Percentiles rank a stretch among this genome's conserved stretches.
Evolutionary conservation across 2,113 vertebrate species (phyloP).

Genomic region (Pseudorhombus dupliciocellatus): DNA sequence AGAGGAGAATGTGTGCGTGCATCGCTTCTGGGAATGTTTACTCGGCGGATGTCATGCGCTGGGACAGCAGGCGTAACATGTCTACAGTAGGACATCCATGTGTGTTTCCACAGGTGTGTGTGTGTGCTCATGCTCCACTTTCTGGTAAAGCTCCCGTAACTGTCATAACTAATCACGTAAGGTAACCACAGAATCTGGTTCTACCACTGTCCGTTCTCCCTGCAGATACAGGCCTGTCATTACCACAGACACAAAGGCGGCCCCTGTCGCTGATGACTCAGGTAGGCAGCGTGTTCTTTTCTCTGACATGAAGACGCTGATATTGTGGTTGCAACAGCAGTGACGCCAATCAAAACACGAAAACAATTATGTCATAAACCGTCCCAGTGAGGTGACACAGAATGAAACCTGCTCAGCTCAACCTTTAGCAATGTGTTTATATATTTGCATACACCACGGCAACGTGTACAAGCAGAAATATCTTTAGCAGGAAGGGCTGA

Average conservation of each 20-base stretch:
- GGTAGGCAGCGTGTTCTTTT: neutral
- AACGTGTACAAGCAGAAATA: no score
- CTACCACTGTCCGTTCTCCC: slow-evolving; percentile 48
- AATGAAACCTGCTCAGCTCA: neutral
- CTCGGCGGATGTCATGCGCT: slow-evolving; percentile 3
- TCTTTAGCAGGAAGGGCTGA: slow-evolving; percentile 8
- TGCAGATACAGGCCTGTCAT: slow-evolving; percentile 33
- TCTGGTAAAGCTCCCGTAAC: slow-evolving; percentile 38
- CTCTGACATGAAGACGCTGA: slow-evolving; percentile 12
- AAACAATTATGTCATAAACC: neutral
- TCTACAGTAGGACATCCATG: neutral
- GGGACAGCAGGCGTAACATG: slow-evolving; percentile 4
- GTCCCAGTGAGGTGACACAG: neutral
- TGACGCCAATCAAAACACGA: neutral
- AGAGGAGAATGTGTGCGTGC: neutral
- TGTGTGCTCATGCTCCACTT: slow-evolving; percentile 13
- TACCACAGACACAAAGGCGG: slow-evolving; percentile 20
- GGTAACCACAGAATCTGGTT: slow-evolving; percentile 49
- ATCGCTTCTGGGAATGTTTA: slow-evolving; percentile 14
- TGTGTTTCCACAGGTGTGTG: slow-evolving; percentile 16
- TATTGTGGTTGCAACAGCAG: slow-evolving; percentile 10
- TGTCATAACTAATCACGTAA: slow-evolving; percentile 18
- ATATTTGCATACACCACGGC: neutral
- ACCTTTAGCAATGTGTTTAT: neutral
- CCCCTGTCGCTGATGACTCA: slow-evolving; percentile 21